Evolutionary conservation across 2,797 vertebrate species (phyloP), one percentile per base, ranked within the genome.

Genomic region (Ctenopoma multispine): DNA sequence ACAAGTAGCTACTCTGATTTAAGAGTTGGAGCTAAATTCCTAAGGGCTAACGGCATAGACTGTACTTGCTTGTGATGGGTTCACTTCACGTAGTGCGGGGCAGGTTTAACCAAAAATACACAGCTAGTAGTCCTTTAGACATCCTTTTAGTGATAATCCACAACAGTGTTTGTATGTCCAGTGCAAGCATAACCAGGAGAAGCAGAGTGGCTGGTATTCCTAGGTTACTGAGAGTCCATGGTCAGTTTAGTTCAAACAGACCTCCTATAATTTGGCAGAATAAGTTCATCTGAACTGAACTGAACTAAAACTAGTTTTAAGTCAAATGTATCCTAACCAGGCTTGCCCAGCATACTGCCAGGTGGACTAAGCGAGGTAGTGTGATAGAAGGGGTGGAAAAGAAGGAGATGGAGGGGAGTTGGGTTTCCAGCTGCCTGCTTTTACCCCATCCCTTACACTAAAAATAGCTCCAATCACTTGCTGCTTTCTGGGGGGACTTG

Each of bases 371-470:
- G 74, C 60, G 34, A 72, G 82, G 84, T 69, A 66, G 79, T 79
- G 78, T 80, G 78, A 79, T 51, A 79, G 69, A 60, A 61, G 81
- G 87, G 87, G 88, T 83, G 85, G 82, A 90, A 75, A 79, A 84
- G 81, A 89, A 90, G 86, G 85, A 87, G 91, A 86, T 90, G 88
- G 86, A 89, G 90, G 93, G 90, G 91, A 89, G 87, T 92, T 89
- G 89, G 90, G 87, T 93, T 93, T 94, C 92, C 89, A 90, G 86
- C 86, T 79, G 88, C 84, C 90, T 79, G 89, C 88, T 90, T 93
- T 95, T 95, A 95, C 94, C 94, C 94, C 94, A 95, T 95, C 89
- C 91, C 94, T 94, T 75, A 71, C 21, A 50, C 91, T 92, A 94
- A 93, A 94, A 92, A 95, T 95, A 95, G 92, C 74, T 92, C 85